Base-by-base conservation (phyloP, 53 echinoderm and acorn worm genomes). In the Glandiceps talaboti region DNA sequence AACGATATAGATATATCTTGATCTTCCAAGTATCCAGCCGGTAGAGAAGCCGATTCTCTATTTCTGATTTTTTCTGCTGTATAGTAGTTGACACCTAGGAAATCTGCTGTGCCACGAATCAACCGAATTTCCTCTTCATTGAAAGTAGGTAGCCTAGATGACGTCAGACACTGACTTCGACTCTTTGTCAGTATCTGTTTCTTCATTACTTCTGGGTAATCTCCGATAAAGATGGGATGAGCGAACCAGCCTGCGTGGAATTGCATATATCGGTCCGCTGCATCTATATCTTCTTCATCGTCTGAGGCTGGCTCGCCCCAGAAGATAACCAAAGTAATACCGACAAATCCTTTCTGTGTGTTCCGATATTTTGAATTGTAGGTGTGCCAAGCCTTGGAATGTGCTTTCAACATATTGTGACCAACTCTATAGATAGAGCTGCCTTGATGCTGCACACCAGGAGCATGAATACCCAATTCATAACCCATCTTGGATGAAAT, bases 221-320 rank as follows among this genome's bases (percentile, higher is more conserved):
- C 90, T 1, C 94, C 94, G 26, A 85, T 85, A 73, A 89, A 91
- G 30, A 94, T 89, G 1, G 94, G 94, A 76, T 94, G 83, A 25
- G 89, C 94, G 30, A 87, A 80, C 84, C 88, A 83, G 0, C 94
- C 94, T 1, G 89, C n/a, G 14, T 86, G 81, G 26, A 91, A 30
- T 30, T 83, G 82, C 28, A 80, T 32, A 0, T 80, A 80, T 26
- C 89, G 86, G 76, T 89, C 85, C 0, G 94, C 86, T 0, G 90
- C 89, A 1, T 74, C 80, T 25, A 75, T 80, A 30, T 94, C 91
- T 27, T 85, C 89, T 25, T 82, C 82, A 0, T 84, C 79, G 45
- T 91, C 86, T 20, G 75, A 79, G 33, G 85, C 80, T 14, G 94
- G 91, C 80, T 91, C 90, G 1, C 80, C 84, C 94, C 94, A 94